Conservation (phyloP, 2,888 invertebrate genomes). For the Tricholauxania praeusta region DNA sequence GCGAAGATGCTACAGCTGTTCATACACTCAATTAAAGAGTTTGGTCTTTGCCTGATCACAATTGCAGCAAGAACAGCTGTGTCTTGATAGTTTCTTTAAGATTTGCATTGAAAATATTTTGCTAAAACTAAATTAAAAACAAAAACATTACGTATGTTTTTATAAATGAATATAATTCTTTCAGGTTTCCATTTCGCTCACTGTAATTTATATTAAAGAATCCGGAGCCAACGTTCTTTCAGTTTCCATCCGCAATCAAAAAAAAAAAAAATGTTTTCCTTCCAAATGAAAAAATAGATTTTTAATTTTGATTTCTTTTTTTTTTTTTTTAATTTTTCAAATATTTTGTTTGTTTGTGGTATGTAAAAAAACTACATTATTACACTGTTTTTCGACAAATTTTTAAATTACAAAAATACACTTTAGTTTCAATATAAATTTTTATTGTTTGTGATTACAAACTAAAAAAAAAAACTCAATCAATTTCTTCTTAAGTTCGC, state of each 20-base stretch:
- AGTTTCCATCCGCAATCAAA: too few species aligned
- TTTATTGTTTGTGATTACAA: constrained; percentile 5
- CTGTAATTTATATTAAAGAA: too few species aligned
- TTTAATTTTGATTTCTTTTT: constrained; percentile 20
- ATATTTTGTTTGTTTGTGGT: background rate
- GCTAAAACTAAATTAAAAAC: too few species aligned
- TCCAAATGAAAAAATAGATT: background rate
- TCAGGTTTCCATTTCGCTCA: too few species aligned
- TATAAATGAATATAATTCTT: too few species aligned
- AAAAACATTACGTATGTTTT: too few species aligned
- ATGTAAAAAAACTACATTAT: constrained; percentile 10
- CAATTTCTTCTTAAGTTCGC: background rate
- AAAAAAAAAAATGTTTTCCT: background rate
- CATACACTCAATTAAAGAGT: background rate
- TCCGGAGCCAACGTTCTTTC: too few species aligned
- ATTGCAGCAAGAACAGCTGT: background rate
- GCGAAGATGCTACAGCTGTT: background rate
- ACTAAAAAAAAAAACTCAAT: constrained; percentile 4
- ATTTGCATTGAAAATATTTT: too few species aligned
- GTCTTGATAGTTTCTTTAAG: background rate
- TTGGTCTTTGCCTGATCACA: background rate
- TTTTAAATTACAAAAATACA: constrained; percentile 56
- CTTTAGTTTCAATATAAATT: constrained; percentile 33
- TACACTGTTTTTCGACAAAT: background rate
- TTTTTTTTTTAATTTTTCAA: constrained; percentile 6